A percentile compares a stretch with the other conserved stretches of the same genome.
Evolutionary conservation across 2,797 vertebrate species (phyloP).

Genomic region (Neosilurus mollespiculum): DNA sequence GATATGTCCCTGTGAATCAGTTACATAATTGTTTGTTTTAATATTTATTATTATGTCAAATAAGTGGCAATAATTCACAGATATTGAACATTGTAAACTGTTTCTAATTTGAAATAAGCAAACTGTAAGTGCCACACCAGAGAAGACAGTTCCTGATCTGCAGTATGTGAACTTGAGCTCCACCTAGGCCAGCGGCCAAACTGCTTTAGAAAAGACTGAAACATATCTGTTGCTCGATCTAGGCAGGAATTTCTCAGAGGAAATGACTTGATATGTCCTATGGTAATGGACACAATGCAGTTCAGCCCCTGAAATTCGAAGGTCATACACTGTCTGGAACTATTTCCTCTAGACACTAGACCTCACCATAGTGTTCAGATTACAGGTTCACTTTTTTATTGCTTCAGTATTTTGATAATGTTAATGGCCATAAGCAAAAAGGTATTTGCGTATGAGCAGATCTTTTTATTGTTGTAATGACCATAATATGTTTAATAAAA

Average conservation of each 20-base stretch:
- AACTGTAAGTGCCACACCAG: not conserved
- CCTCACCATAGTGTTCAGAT: constrained; percentile 21
- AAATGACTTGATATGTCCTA: constrained; percentile 40
- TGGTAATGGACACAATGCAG: constrained; percentile 37
- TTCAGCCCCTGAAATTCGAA: constrained; percentile 16
- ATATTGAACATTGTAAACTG: not conserved
- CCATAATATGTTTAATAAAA: not conserved
- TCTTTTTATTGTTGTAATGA: not conserved
- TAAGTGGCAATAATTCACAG: not conserved
- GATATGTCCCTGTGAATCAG: not conserved
- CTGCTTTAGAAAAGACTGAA: not conserved
- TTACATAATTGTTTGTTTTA: not conserved
- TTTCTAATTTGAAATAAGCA: not conserved
- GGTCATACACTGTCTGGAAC: constrained; percentile 45
- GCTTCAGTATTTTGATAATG: not conserved
- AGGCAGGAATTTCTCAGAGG: constrained; percentile 40
- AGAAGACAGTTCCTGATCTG: not conserved
- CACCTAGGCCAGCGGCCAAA: constrained; percentile 1
- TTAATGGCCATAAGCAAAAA: not conserved
- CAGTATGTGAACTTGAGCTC: not conserved
- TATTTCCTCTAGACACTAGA: constrained; percentile 34
- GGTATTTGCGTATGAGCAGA: not conserved
- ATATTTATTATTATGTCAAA: not conserved
- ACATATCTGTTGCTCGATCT: constrained; percentile 18
- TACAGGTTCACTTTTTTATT: constrained; percentile 5